Percentiles rank a stretch among this genome's conserved stretches.
phyloP scores from a whole-genome alignment of 2,888 invertebrate species.

The Drosophila borealis region DNA sequence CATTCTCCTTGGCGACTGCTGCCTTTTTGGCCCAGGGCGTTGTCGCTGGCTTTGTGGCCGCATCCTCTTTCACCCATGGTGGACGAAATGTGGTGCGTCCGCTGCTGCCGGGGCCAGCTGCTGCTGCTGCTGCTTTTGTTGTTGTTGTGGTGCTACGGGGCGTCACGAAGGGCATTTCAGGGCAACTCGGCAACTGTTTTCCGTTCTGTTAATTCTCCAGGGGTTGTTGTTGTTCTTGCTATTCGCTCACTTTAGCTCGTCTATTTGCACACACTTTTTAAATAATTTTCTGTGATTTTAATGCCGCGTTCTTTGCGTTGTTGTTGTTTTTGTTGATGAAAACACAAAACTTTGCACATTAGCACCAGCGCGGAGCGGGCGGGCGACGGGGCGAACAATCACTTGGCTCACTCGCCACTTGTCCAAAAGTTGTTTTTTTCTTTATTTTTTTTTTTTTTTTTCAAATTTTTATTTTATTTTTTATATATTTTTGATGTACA shows the following conservation, averaged over 20 bases:
- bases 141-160: conserved; percentile 72
- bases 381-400: conserved; percentile 10
- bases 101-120: conserved; percentile 65
- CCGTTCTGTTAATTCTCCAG: conserved; percentile 65
- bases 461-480: conserved; percentile 18
- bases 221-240: conserved; percentile 36
- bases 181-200: conserved; percentile 45
- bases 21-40: conserved; percentile 67
- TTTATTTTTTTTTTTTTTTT: conserved; percentile 16
- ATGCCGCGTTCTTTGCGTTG: conserved; percentile 16
- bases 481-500: conserved; percentile 26
- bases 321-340: conserved; percentile 58
- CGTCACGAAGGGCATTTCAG: conserved; percentile 83
- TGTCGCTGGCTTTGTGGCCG: conserved; percentile 63
- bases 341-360: conserved; percentile 79
- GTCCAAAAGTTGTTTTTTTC: conserved; percentile 67
- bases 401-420: conserved; percentile 62
- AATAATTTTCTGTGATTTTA: conserved; percentile 69
- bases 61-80: conserved; percentile 88
- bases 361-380: conserved; percentile 56
- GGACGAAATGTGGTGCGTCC: conserved; percentile 89
- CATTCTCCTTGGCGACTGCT: conserved; percentile 47
- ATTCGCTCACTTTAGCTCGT: conserved; percentile 55
- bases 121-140: conserved; percentile 49
- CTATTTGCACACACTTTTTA: conserved; percentile 78